phyloP scores from a whole-genome alignment of 64 coral and sea anemone genomes.

The Acropora yongei region DNA sequence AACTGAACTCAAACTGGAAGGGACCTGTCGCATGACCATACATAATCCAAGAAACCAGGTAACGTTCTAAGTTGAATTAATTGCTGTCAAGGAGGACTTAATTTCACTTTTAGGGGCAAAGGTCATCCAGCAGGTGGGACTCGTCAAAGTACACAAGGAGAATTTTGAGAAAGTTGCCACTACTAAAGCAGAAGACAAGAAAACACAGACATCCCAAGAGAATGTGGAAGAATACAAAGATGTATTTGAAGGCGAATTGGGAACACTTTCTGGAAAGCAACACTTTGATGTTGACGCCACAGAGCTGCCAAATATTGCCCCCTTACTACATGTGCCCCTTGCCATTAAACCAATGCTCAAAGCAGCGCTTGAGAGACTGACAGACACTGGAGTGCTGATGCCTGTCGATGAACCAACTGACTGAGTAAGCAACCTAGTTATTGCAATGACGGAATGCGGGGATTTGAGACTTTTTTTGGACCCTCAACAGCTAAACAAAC shows the following conservation, averaged over 20 bases:
- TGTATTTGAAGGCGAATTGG: neutral
- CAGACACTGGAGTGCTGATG: no score
- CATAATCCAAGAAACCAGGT: slow-evolving; percentile 41
- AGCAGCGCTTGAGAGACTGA: no score
- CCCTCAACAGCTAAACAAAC: no score
- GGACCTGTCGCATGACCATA: slow-evolving; percentile 29
- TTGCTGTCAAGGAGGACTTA: no score
- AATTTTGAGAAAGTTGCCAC: no score
- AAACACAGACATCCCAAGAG: neutral
- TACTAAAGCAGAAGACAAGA: neutral
- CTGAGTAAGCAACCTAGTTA: no score
- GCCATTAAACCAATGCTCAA: neutral
- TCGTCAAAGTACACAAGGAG: no score
- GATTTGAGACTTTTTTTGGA: no score
- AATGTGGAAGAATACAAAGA: slow-evolving; percentile 38
- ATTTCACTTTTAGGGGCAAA: no score
- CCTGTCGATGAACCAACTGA: no score
- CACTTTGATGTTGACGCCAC: slow-evolving; percentile 33
- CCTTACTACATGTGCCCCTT: neutral
- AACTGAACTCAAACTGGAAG: slow-evolving; percentile 32
- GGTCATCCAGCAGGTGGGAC: no score
- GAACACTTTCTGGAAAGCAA: slow-evolving; percentile 5
- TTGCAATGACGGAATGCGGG: no score
- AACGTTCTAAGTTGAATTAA: neutral
- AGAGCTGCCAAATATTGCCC: neutral